A percentile compares a stretch with the other conserved stretches of the same genome.
These are phyloP conservation scores for Halocaridina rubra DNA, from an alignment of 2,888 invertebrate species.

Conservation along the genomic window DNA sequence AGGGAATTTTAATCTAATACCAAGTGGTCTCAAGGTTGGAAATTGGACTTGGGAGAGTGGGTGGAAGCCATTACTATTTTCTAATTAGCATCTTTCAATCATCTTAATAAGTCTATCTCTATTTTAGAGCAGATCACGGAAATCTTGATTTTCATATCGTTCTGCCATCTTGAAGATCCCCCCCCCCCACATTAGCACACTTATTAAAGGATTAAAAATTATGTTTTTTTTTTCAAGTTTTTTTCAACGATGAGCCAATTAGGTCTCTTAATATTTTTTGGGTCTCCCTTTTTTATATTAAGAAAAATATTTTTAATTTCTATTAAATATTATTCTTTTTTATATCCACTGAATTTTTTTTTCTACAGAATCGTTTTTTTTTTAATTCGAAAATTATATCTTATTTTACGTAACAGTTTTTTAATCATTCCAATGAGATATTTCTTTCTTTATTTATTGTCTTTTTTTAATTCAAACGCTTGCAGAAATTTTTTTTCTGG, in stretches of 20 bases:
- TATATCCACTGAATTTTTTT: no score
- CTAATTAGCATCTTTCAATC: constrained; percentile 57
- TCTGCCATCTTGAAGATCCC: constrained; percentile 7
- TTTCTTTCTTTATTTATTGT: no score
- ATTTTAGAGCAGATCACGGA: constrained; percentile 52
- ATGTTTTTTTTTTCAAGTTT: not conserved
- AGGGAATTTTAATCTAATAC: not conserved
- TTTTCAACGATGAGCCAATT: not conserved
- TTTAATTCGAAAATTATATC: no score
- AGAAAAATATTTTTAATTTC: no score
- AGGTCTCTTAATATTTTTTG: not conserved
- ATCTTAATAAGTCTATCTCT: constrained; percentile 52
- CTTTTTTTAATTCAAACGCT: no score
- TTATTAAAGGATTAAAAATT: not conserved
- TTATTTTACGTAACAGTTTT: no score
- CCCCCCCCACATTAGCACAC: not conserved
- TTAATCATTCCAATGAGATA: no score
- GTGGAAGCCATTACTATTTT: constrained; percentile 18
- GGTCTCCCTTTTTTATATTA: not conserved
- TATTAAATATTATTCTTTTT: no score
- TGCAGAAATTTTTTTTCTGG: no score
- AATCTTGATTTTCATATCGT: constrained; percentile 33
- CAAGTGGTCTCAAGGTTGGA: not conserved
- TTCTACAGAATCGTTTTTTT: no score
- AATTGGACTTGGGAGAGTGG: no score